phyloP scores from a whole-genome alignment of 2,113 vertebrate species.

The Verasper variegatus region DNA sequence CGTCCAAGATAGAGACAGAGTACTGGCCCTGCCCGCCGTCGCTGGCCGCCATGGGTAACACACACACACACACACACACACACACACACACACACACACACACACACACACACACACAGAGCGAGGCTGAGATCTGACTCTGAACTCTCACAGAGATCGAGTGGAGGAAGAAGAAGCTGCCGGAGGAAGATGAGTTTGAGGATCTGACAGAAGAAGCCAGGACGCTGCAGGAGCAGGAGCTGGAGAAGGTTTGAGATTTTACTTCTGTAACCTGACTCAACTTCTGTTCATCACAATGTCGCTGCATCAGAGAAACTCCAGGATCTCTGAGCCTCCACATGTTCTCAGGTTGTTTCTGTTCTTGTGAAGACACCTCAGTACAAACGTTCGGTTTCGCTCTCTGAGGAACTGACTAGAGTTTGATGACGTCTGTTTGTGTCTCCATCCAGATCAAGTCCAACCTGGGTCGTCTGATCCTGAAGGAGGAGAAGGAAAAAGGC shows the following conservation, averaged over 20 bases:
- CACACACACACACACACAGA: too few species aligned
- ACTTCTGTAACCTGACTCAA: too few species aligned
- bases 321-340: too few species aligned
- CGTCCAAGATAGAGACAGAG: constrained; percentile 97
- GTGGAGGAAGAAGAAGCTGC: constrained; percentile 87
- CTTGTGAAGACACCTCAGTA: too few species aligned
- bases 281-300: too few species aligned
- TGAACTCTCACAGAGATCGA: constrained; percentile 85
- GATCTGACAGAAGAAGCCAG: constrained; percentile 87
- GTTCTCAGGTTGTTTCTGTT: too few species aligned
- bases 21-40: constrained; percentile 98
- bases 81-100: not conserved
- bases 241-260: constrained; percentile 87
- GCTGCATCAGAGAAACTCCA: too few species aligned
- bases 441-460: constrained; percentile 92
- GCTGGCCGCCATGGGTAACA: constrained; percentile 92
- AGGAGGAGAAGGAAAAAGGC: constrained; percentile 94
- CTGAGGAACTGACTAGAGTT: too few species aligned
- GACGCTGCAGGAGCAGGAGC: constrained; percentile 88
- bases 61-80: constrained; percentile 15
- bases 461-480: constrained; percentile 94
- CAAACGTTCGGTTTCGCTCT: too few species aligned
- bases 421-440: not conserved
- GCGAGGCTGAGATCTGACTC: too few species aligned
- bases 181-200: constrained; percentile 89